phyloP scores from a whole-genome alignment of 2,888 invertebrate species.

The Notocelia uddmanniana region DNA sequence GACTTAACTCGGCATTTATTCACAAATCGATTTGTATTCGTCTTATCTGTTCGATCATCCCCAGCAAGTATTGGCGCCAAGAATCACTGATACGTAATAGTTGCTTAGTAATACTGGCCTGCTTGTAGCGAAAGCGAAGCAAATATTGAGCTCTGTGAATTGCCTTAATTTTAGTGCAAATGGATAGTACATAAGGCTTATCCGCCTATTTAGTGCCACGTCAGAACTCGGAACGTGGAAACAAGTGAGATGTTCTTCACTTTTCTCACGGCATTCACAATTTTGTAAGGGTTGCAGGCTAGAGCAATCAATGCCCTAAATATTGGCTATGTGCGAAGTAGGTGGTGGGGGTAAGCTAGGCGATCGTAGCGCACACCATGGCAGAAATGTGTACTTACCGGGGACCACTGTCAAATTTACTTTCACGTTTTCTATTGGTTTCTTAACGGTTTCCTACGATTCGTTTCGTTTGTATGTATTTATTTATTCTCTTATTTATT shows the following conservation, averaged over 20 bases:
- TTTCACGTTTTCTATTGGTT: too few relatives aligned
- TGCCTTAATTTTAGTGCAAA: not conserved
- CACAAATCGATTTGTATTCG: slow-evolving; percentile 1
- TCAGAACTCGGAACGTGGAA: not conserved
- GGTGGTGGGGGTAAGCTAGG: too few relatives aligned
- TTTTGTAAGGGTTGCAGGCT: not conserved
- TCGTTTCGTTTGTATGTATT: too few relatives aligned
- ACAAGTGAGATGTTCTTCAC: not conserved
- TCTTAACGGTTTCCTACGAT: too few relatives aligned
- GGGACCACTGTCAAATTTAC: too few relatives aligned
- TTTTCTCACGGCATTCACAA: not conserved
- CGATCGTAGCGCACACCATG: too few relatives aligned
- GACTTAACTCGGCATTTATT: slow-evolving; percentile 12
- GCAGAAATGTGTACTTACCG: too few relatives aligned
- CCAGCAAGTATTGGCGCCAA: not conserved
- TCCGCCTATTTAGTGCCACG: not conserved
- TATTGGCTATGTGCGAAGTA: too few relatives aligned
- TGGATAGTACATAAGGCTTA: not conserved
- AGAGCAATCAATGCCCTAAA: not conserved
- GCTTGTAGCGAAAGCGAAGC: not conserved
- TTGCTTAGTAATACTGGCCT: not conserved
- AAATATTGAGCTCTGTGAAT: not conserved
- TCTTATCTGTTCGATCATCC: not conserved
- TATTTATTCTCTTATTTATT: too few relatives aligned
- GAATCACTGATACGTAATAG: not conserved